phyloP scores from a whole-genome alignment of 92 coral and sea anemone species.

The Epizoanthus scotinus region DNA sequence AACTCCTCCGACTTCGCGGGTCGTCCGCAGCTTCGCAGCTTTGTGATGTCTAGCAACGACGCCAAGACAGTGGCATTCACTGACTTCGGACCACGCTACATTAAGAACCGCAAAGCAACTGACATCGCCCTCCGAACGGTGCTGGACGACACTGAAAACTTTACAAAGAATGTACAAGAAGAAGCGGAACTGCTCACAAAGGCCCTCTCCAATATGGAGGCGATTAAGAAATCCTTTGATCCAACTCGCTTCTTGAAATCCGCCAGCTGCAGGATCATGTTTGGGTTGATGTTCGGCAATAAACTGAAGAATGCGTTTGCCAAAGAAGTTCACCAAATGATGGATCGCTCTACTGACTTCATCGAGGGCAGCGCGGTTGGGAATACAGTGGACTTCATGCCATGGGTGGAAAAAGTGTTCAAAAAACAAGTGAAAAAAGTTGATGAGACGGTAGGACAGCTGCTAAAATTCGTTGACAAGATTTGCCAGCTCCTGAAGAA shows the following conservation, averaged over 20 bases:
- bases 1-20: constrained; percentile 86
- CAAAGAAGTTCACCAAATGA: constrained; percentile 74
- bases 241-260: constrained; percentile 63
- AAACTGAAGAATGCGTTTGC: constrained; percentile 64
- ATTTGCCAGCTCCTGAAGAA: constrained; percentile 51
- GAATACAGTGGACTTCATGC: constrained; percentile 92
- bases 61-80: constrained; percentile 90
- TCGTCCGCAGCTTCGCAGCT: constrained; percentile 90
- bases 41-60: constrained; percentile 77
- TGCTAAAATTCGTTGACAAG: constrained; percentile 70
- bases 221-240: constrained; percentile 69
- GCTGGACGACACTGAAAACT: constrained; percentile 66
- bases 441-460: constrained; percentile 71
- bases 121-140: constrained; percentile 85
- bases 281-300: constrained; percentile 79
- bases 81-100: constrained; percentile 79
- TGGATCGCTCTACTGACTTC: constrained; percentile 83
- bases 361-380: constrained; percentile 87
- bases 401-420: constrained; percentile 86
- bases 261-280: constrained; percentile 72
- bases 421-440: constrained; percentile 70
- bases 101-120: constrained; percentile 79
- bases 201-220: constrained; percentile 63
- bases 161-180: constrained; percentile 60
- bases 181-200: constrained; percentile 71